These are phyloP conservation scores for Epistrophe eligans DNA, from an alignment of 2,888 invertebrate genomes.

Conservation along the genomic window DNA sequence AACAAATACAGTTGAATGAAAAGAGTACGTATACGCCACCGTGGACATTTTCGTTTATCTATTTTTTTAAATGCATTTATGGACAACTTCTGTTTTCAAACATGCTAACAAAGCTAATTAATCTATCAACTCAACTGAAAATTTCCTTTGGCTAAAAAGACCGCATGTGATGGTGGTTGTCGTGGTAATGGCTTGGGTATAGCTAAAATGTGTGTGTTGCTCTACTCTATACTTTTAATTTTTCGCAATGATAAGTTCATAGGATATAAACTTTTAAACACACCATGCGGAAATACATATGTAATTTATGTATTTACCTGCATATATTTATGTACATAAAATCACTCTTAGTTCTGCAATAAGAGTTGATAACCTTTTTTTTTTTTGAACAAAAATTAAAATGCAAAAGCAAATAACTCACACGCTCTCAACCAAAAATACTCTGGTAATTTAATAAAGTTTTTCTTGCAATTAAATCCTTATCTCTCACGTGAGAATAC, in stretches of 20 bases:
- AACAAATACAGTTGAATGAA: background rate
- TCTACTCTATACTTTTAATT: slow-evolving; percentile 6
- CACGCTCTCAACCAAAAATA: slow-evolving; percentile 38
- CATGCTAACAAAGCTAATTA: slow-evolving; percentile 26
- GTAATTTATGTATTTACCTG: too few species aligned
- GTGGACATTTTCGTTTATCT: slow-evolving; percentile 5
- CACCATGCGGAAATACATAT: background rate
- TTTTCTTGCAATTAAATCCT: slow-evolving; percentile 58
- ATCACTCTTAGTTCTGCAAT: background rate
- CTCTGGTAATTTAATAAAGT: slow-evolving; percentile 53
- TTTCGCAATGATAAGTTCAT: slow-evolving; percentile 21
- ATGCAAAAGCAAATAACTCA: slow-evolving; percentile 5
- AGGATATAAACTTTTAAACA: background rate
- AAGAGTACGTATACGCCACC: slow-evolving; percentile 20
- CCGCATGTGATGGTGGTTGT: background rate
- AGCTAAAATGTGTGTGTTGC: slow-evolving; percentile 1
- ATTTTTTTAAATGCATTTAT: background rate
- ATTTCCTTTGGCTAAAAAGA: background rate
- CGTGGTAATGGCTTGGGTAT: background rate
- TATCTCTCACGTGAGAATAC: slow-evolving; percentile 54
- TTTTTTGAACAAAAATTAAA: background rate
- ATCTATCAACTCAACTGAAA: background rate
- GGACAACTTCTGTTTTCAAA: background rate
- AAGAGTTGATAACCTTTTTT: slow-evolving; percentile 20
- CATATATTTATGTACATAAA: background rate